Percentiles rank a stretch among this genome's conserved stretches.
Evolutionary conservation across 1,140 invertebrate species (phyloP).

Genomic region (Carcinoscorpius rotundicauda): DNA sequence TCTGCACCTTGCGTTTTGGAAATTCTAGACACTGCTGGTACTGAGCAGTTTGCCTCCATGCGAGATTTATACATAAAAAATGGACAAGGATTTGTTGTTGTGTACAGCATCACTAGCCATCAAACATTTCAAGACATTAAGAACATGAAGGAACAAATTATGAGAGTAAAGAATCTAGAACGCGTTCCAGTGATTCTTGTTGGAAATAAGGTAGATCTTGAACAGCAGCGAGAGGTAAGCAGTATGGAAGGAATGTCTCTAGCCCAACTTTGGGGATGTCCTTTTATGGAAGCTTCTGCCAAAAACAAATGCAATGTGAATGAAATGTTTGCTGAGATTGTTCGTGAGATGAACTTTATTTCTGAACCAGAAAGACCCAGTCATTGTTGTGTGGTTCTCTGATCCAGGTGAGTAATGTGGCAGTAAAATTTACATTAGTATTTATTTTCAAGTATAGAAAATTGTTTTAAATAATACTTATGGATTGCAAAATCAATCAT

Average conservation of each 20-base stretch:
- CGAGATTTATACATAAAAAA: constrained; percentile 99
- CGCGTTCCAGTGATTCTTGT: constrained; percentile 88
- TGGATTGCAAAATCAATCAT: too few relatives aligned
- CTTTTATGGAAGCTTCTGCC: constrained; percentile 97
- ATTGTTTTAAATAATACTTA: too few relatives aligned
- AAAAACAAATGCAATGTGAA: constrained; percentile 98
- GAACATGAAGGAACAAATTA: constrained; percentile 97
- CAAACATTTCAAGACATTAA: constrained; percentile 96
- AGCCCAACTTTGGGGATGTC: constrained; percentile 88
- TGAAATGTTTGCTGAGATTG: constrained; percentile 98
- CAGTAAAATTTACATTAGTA: too few relatives aligned
- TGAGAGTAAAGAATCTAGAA: constrained; percentile 91
- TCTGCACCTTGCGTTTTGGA: constrained; percentile 98
- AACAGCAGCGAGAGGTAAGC: constrained; percentile 85
- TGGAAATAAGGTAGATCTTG: constrained; percentile 90
- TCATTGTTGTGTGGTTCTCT: constrained; percentile 74
- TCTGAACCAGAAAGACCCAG: constrained; percentile 83
- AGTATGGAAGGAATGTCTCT: constrained; percentile 61
- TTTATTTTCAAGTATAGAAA: too few relatives aligned
- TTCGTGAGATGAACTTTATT: constrained; percentile 97
- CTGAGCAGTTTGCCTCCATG: constrained; percentile 99
- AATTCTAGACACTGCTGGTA: constrained; percentile 98
- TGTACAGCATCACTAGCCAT: constrained; percentile 87
- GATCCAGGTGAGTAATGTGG: constrained; percentile 3
- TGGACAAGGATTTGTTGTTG: constrained; percentile 97